Base-by-base conservation (phyloP, 2,113 vertebrate genomes). In the Trematomus loennbergii region DNA sequence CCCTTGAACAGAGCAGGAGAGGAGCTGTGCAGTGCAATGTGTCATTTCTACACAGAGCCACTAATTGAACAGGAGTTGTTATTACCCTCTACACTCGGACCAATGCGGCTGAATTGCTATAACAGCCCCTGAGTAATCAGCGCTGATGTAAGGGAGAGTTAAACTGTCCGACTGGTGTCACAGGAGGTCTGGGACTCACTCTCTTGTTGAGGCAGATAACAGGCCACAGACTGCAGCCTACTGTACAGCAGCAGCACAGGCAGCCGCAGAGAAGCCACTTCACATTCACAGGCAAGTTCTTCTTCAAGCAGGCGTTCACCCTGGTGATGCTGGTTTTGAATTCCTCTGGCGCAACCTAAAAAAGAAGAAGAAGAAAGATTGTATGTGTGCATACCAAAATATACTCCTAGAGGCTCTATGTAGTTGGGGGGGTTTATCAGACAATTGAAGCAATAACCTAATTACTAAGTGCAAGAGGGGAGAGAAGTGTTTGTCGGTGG, bases 161-260 rank as follows among this genome's bases (percentile, higher is more conserved):
- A 80, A 86, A 84, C 66, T 76, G 80, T 87, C 81, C 61, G 18
- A 1, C 40, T 57, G 0, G 3, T 40, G 78, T 84, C 79, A 64
- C 46, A 25, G 65, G 66, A 78, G 76, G 74, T 85, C 29, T 65
- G 50, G 49, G 68, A 95, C 97, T 96, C 85, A 99, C 98, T 94
- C 97, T 97, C 95, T 99, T 99, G 95, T 98, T 99, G 91, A 99
- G 97, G 95, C 98, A 99, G 90, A 99, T 96, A 76, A 99, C 97
- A 4, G 98, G 98, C 98, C 98, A 99, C n/a, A 99, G 94, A 92
- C 98, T 99, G 93, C 97, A 99, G 87, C 98, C 98, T 70, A 98
- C 94, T 0, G 98, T 99, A 93, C 98, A 99, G 93, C 98, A 99
- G 89, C 98, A 99, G 92, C 98, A 99, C 84, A 99, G 94, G 91